A percentile compares a stretch with the other conserved stretches of the same genome.
Conservation (phyloP, 2,888 invertebrate species). For the Stenodema calcarata region DNA sequence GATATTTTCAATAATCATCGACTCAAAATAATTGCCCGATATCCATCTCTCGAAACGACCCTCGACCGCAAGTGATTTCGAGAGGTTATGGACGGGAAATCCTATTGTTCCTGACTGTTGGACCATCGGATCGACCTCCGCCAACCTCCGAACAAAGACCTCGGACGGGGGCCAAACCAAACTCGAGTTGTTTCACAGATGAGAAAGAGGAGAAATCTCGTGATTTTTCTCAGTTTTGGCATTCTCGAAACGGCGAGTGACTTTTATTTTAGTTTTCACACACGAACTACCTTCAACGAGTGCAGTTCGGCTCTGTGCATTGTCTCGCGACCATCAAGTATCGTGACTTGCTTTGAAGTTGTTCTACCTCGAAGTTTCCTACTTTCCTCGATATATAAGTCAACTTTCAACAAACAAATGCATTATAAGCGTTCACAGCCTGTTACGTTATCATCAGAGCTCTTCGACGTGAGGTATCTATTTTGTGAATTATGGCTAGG, state of each 20-base stretch:
- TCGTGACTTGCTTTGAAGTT: neutral
- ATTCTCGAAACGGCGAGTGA: neutral
- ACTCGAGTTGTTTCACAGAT: neutral
- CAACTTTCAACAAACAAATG: neutral
- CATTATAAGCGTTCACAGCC: neutral
- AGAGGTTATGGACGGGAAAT: neutral
- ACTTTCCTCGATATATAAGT: neutral
- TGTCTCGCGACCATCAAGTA: neutral
- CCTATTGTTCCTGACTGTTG: neutral
- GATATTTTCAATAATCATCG: no score
- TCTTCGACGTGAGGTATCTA: no score
- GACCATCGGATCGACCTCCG: neutral
- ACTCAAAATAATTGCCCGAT: neutral
- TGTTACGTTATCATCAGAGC: neutral
- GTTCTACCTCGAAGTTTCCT: neutral
- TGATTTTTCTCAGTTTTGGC: neutral
- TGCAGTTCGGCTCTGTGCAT: neutral
- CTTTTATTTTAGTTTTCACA: neutral
- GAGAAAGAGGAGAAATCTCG: neutral
- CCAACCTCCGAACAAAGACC: neutral
- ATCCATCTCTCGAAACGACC: neutral
- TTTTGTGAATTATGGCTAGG: no score
- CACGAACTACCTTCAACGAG: neutral
- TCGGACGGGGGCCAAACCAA: neutral
- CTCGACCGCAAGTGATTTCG: neutral